Conservation (phyloP, 2,888 invertebrate genomes). For the Chaitophorus viminalis region DNA sequence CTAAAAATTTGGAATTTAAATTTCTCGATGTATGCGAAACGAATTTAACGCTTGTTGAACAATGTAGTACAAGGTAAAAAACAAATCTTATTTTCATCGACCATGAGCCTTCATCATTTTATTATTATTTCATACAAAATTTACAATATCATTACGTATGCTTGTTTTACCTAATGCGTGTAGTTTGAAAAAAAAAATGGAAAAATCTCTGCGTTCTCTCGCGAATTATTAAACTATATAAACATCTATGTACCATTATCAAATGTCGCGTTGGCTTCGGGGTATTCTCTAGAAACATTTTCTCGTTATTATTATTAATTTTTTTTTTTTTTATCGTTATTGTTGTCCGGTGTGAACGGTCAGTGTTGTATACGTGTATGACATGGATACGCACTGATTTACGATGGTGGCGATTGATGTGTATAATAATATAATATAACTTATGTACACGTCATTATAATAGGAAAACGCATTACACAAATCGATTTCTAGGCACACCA, state of each 20-base stretch:
- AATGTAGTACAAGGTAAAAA: too few species aligned
- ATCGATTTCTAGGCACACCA: constrained; percentile 29
- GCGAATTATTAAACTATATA: not conserved
- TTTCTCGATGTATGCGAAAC: too few species aligned
- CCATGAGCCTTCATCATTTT: too few species aligned
- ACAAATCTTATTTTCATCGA: too few species aligned
- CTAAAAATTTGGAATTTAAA: too few species aligned
- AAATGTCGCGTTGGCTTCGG: not conserved
- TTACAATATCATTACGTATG: not conserved
- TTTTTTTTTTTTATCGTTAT: not conserved
- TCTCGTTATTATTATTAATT: not conserved
- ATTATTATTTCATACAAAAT: too few species aligned
- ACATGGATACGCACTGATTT: not conserved
- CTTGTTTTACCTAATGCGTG: not conserved
- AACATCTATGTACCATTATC: too few species aligned
- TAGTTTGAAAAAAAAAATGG: not conserved
- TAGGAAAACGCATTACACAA: not conserved
- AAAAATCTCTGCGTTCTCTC: not conserved
- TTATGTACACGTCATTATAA: not conserved
- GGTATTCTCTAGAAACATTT: not conserved
- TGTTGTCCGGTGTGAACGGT: not conserved
- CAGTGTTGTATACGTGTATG: not conserved
- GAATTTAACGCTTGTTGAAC: too few species aligned
- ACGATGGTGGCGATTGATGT: not conserved
- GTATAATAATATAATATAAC: not conserved